phyloP scores from a whole-genome alignment of 2,113 vertebrate genomes.

The Abramis brama region DNA sequence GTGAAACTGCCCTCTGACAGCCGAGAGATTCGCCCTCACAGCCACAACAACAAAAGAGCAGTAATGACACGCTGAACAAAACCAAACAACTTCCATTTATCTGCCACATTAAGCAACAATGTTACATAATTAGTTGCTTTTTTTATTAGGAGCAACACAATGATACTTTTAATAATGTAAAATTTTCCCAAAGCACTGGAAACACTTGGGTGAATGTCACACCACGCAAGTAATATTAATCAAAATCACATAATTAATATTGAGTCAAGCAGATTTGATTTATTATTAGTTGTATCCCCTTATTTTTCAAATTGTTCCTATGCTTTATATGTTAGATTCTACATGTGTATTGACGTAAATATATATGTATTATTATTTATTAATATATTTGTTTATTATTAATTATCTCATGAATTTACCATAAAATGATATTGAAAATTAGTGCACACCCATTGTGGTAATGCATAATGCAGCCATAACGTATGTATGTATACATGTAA shows the following conservation, averaged over 20 bases:
- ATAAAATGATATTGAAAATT: neutral
- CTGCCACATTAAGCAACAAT: neutral
- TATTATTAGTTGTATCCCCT: no score
- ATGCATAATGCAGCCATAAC: no score
- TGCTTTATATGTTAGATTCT: neutral
- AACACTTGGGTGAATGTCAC: neutral
- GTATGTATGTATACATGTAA: no score
- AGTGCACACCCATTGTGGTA: no score
- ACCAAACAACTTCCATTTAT: neutral
- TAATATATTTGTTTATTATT: neutral
- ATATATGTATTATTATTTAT: neutral
- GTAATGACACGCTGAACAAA: neutral
- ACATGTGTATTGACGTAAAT: neutral
- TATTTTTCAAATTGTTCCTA: neutral
- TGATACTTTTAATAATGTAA: neutral
- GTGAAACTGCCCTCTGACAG: conserved; percentile 19
- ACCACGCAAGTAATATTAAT: neutral
- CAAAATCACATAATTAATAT: neutral
- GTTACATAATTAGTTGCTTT: neutral
- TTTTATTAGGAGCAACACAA: neutral
- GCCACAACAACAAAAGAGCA: conserved; percentile 15
- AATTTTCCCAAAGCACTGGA: neutral
- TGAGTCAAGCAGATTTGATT: neutral
- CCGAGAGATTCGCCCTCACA: conserved; percentile 1
- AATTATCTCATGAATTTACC: neutral